Evolutionary conservation across 53 echinoderm and acorn worm genomes (phyloP), one percentile per base, ranked within the genome.

Genomic region (Luidia sarsii): DNA sequence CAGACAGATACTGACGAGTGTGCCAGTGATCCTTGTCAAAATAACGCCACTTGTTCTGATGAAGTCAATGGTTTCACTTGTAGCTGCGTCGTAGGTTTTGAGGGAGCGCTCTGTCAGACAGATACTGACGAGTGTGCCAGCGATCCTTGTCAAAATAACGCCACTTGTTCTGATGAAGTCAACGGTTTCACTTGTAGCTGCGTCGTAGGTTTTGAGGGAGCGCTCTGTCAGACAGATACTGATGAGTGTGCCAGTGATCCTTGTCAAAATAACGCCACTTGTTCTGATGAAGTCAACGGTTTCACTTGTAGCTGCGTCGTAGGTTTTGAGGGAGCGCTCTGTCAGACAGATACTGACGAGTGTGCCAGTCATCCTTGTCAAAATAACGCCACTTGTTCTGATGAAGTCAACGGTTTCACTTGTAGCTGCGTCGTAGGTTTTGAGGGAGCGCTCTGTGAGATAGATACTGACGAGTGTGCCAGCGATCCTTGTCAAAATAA

Each of bases 221-320:
- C 72, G 11, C 15, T 19, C 1, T 72, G 72, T 54, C n/a, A 72
- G 25, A 54, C n/a, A 15, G 34, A 72, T 20, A 72, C 52, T 14
- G 35, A 72, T 19, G 72, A 72, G 52, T 72, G 72, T 41, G 15
- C 54, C 25, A 33, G n/a, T 33, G 13, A 9, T 20, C 72, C 72
- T 31, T 72, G 72, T 53, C 53, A 38, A 53, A 53, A 72, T 72
- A 37, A 53, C 34, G 53, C 32, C 55, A 72, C 72, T 21, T 72
- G 72, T 53, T 23, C 16, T 5, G 72, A 72, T n/a, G 21, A 20
- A 51, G n/a, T 72, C 8, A 14, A 32, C 21, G 31, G 33, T 3
- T 72, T 52, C 25, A 30, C 20, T 15, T 72, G 72, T 33, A 21
- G 31, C 38, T 72, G 72, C 52, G 19, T 31, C 1, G 24, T 3